phyloP scores from a whole-genome alignment of 92 coral and sea anemone genomes.

The Pocillopora meandrina region DNA sequence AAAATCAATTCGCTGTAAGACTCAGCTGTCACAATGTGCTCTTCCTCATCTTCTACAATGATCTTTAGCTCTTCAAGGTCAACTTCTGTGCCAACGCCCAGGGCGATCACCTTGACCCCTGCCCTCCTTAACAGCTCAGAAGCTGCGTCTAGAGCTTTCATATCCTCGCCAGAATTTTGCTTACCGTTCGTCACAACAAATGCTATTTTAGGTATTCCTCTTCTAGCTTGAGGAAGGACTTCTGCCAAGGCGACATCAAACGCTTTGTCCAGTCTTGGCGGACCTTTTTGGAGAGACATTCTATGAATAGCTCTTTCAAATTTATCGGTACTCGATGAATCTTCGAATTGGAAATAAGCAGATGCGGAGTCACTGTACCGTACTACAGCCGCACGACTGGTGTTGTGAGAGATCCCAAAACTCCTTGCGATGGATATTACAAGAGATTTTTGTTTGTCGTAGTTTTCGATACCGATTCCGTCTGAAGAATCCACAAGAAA shows the following conservation, averaged over 20 bases:
- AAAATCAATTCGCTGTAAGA: constrained; percentile 13
- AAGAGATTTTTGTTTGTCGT: constrained; percentile 38
- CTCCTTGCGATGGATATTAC: constrained; percentile 51
- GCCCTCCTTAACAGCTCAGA: constrained; percentile 13
- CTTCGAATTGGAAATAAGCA: constrained; percentile 36
- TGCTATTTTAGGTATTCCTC: constrained; percentile 51
- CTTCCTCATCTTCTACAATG: constrained; percentile 31
- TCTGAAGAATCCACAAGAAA: constrained; percentile 59
- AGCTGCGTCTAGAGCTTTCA: constrained; percentile 18
- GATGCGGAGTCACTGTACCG: constrained; percentile 48
- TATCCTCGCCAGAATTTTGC: constrained; percentile 10
- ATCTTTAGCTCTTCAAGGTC: constrained; percentile 38
- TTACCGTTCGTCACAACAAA: constrained; percentile 54
- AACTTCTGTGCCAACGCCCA: constrained; percentile 54
- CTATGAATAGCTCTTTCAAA: constrained; percentile 38
- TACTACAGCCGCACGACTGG: constrained; percentile 43
- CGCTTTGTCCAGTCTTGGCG: constrained; percentile 49
- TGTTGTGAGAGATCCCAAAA: constrained; percentile 27
- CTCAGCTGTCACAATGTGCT: background rate
- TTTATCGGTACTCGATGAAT: constrained; percentile 6
- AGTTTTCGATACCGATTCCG: constrained; percentile 40
- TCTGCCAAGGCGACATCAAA: constrained; percentile 19
- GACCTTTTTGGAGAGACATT: constrained; percentile 36
- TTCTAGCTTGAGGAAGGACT: constrained; percentile 38
- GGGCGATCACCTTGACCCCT: constrained; percentile 43